phyloP scores from a whole-genome alignment of 1,140 invertebrate genomes.

The Panonychus citri region DNA sequence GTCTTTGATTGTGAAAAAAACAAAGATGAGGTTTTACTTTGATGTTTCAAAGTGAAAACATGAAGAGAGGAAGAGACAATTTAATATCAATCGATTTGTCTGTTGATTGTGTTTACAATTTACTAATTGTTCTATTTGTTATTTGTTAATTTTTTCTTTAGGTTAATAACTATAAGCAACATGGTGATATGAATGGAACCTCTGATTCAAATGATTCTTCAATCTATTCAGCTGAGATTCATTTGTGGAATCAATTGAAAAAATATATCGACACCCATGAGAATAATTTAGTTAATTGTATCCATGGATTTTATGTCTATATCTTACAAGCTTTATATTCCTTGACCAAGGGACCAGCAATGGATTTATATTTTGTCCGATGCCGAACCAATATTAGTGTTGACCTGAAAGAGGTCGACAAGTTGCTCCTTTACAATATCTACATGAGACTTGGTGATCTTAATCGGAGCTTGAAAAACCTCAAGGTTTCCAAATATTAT shows the following conservation, averaged over 20 bases:
- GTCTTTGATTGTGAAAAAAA: too few species aligned
- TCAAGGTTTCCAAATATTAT: conserved; percentile 5
- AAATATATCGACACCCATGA: not conserved
- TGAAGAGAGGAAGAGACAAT: too few species aligned
- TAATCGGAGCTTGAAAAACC: conserved; percentile 5
- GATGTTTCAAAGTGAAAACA: too few species aligned
- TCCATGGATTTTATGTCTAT: not conserved
- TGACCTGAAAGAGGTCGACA: not conserved
- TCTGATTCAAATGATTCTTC: not conserved
- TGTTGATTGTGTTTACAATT: not conserved
- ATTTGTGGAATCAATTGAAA: not conserved
- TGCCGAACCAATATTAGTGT: too few species aligned
- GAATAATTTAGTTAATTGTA: not conserved
- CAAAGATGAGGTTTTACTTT: too few species aligned
- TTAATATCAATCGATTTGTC: too few species aligned
- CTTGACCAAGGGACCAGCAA: not conserved
- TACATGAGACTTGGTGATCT: conserved; percentile 10
- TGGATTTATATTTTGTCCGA: not conserved
- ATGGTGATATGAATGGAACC: not conserved
- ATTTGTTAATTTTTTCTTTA: not conserved
- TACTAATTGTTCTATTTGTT: not conserved
- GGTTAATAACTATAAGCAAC: not conserved
- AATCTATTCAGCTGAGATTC: not conserved
- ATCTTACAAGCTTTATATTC: not conserved
- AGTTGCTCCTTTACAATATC: conserved; percentile 8